Percentiles rank a stretch among this genome's conserved stretches.
These are phyloP conservation scores for Cottoperca gobio DNA, from an alignment of 2,797 vertebrate species.

Conservation along the genomic window DNA sequence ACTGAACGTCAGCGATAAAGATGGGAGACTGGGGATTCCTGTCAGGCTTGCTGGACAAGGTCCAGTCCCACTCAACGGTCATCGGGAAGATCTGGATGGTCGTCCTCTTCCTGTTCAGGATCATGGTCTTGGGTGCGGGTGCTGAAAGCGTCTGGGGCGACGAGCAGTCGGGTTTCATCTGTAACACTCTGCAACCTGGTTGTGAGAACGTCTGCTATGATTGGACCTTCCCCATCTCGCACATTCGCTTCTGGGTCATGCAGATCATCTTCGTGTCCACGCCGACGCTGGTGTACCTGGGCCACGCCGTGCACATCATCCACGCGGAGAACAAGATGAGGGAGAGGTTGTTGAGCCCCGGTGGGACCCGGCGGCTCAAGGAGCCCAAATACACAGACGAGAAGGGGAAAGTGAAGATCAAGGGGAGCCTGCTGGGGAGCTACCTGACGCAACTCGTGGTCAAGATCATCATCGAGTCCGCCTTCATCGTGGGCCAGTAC, in stretches of 20 bases:
- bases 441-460: conserved; percentile 90
- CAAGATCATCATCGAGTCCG: conserved; percentile 92
- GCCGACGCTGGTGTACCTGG: conserved; percentile 85
- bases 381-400: conserved; percentile 85
- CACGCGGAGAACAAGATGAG: conserved; percentile 91
- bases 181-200: conserved; percentile 95
- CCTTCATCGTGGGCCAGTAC: conserved; percentile 95
- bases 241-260: conserved; percentile 97
- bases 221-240: conserved; percentile 95
- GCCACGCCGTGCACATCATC: conserved; percentile 86
- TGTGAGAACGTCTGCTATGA: conserved; percentile 98
- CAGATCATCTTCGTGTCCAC: conserved; percentile 94
- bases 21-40: conserved; percentile 97
- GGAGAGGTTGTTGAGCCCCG: conserved; percentile 73
- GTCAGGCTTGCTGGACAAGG: conserved; percentile 92
- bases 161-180: conserved; percentile 92
- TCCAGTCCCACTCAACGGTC: conserved; percentile 93
- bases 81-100: conserved; percentile 98
- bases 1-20: conserved; percentile 47
- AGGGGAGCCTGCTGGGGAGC: conserved; percentile 91
- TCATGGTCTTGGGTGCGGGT: conserved; percentile 93
- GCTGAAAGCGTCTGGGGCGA: conserved; percentile 96
- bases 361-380: conserved; percentile 74
- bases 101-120: conserved; percentile 96
- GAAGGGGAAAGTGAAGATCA: conserved; percentile 89